Percentiles rank a stretch among this genome's conserved stretches.
phyloP scores from a whole-genome alignment of 2,797 vertebrate species.

The Lepidocolaptes lacrymiger region DNA sequence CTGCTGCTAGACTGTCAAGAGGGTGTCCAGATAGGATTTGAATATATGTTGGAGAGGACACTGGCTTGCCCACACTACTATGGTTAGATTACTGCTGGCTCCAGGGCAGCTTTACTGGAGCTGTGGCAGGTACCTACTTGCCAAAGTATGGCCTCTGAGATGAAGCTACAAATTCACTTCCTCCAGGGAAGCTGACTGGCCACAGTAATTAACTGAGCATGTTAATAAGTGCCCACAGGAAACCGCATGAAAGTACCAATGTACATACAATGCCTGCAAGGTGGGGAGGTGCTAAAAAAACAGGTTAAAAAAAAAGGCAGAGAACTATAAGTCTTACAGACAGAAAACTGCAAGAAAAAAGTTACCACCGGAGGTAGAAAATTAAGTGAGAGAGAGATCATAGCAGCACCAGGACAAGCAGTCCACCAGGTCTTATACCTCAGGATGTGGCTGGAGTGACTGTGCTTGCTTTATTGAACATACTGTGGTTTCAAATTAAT shows the following conservation, averaged over 20 bases:
- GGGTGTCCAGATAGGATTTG: neutral
- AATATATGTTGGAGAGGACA: neutral
- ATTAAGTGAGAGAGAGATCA: neutral
- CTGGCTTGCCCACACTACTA: neutral
- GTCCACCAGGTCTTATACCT: neutral
- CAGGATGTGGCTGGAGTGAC: neutral
- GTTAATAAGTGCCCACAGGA: neutral
- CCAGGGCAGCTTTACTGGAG: neutral
- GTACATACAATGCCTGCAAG: neutral
- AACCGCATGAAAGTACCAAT: neutral
- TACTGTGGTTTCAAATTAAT: neutral
- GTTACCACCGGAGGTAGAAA: neutral
- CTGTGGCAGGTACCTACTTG: neutral
- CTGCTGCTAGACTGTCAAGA: neutral
- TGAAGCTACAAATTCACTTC: neutral
- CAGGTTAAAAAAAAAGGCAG: neutral
- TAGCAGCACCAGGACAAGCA: neutral
- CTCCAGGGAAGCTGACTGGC: neutral
- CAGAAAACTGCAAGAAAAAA: neutral
- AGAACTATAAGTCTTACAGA: neutral
- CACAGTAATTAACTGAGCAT: rapidly evolving
- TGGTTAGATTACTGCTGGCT: neutral
- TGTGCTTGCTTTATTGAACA: neutral
- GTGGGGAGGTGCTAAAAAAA: neutral
- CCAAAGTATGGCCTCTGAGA: neutral